Base-by-base conservation (phyloP, 2,797 vertebrate genomes). In the Chromis chromis region DNA sequence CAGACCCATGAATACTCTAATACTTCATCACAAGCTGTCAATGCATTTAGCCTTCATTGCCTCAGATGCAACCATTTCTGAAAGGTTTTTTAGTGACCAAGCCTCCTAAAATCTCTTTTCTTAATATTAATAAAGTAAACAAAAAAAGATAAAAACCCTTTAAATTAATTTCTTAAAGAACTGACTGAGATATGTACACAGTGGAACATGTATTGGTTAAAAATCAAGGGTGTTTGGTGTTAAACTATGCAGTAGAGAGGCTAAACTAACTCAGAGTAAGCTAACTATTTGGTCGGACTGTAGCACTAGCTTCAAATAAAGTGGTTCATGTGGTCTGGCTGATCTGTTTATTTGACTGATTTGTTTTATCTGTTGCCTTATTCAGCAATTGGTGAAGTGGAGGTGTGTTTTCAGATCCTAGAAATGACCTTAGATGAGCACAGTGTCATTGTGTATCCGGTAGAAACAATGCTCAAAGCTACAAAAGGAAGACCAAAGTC, bases 11-110 rank as follows among this genome's bases (percentile, higher is more conserved):
- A 81, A 79, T 58, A 57, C 82, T 68, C 78, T 79, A 86, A 86
- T 81, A 50, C 81, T 82, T 28, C 53, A 42, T 66, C 76, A 48
- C 85, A 82, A 83, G 83, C 85, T 87, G 89, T 86, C 83, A n/a
- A 65, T 76, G 65, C 33, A 58, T 79, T 87, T 76, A 61, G 83
- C 62, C 70, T 57, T 40, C 28, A 22, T 68, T 44, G 58, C 73
- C 24, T 70, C 56, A 2, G 25, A 42, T 28, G 42, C 28, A 28
- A 6, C 12, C 70, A 64, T 9, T 22, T 62, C 55, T 11, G 16
- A 44, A 62, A 50, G 0, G 3, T 31, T 54, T 24, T 59, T 6
- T 11, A 12, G 19, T 6, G 36, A 4, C 12, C 11, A 36, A 49
- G 46, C 11, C 24, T 7, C 31, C 0, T 27, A n/a, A 48, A 36